Evolutionary conservation across 2,888 invertebrate genomes (phyloP), one percentile per base, ranked within the genome.

Genomic region (Dynastes tityus): DNA sequence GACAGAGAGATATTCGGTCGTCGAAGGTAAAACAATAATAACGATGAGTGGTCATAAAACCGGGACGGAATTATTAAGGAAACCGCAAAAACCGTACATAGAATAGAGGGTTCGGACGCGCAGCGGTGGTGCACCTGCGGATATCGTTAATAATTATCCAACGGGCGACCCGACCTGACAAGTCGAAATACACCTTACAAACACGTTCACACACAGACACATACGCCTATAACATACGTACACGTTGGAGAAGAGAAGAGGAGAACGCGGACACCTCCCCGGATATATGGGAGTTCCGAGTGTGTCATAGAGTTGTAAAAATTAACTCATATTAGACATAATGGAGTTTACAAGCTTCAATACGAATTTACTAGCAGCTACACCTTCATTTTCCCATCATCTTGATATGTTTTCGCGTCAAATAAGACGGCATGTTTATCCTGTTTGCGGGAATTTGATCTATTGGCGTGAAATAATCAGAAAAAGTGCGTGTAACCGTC

Each of bases 101-200:
- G 71, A 73, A 73, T 73, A 61, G 73, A 73, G 73, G 73, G 73
- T 73, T 73, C 58, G 58, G 73, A 45, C 78, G 45, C 45, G 45
- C 45, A 45, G 45, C 80, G 81, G 74, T 71, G 68, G 70, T 78
- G 80, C 84, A 84, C 84, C 84, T 84, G 84, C 84, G 83, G 83
- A 84, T 82, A 83, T 83, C 81, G 82, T 82, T 83, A 83, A 80
- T 81, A 83, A 83, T 84, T 83, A 82, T 64, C 67, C 77, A 77
- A 77, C 77, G 78, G 78, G 67, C 67, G 67, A 67, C 67, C 67
- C 70, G 70, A 53, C 70, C 16, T 6, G 67, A 67, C 40, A 67
- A 67, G 45, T 45, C 45, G 45, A 45, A 45, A 45, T 45, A 45
- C 45, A 11, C 45, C 45, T 45, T 8, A 45, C 45, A 11, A 45